Evolutionary conservation across 1,140 invertebrate species (phyloP), one percentile per base, ranked within the genome.

Genomic region (Magallana angulata): DNA sequence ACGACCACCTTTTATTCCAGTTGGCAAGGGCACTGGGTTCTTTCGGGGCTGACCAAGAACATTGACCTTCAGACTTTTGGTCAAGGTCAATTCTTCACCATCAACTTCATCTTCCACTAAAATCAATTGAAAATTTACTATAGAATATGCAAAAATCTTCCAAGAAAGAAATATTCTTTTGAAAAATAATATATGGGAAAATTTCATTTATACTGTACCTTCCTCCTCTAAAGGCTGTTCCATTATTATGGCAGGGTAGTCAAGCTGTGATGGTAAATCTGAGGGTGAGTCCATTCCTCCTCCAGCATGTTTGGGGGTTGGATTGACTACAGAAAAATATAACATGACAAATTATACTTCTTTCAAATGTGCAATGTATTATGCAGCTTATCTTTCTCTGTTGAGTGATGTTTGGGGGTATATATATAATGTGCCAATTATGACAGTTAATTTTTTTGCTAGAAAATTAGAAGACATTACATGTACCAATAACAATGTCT

Each of bases 1-100:
- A 64, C 92, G 90, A 36, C 92, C 92, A 84, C 93, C 93, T 87
- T 92, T 91, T 14, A 94, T 91, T 24, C 93, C 92, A 82, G 85
- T 57, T 18, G 94, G 94, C 11, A 94, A 59, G n/a, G 88, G 90
- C 57, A 94, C 92, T 81, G 93, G 86, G 16, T 93, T 81, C 24
- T 71, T 89, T 18, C 94, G 87, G 16, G 92, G 92, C 36, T 93
- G 82, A 3, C 93, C 93, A 56, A 89, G 87, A 7, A 94, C 92
- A 90, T 94, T 92, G 56, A 91, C 83, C 82, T 91, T 90, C 14
- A 94, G 62, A 87, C 91, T 93, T 71, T 88, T 82, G 48, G 90
- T 90, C 85, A 89, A 59, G 71, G 89, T 85, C 82, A 86, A 82
- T 24, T 89, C 89, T 71, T 86, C 82, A 81, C 91, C 89, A 11